Percentiles rank a stretch among this genome's conserved stretches.
These are phyloP conservation scores for Tetrax tetrax DNA, from an alignment of 2,113 vertebrate species.

Conservation along the genomic window DNA sequence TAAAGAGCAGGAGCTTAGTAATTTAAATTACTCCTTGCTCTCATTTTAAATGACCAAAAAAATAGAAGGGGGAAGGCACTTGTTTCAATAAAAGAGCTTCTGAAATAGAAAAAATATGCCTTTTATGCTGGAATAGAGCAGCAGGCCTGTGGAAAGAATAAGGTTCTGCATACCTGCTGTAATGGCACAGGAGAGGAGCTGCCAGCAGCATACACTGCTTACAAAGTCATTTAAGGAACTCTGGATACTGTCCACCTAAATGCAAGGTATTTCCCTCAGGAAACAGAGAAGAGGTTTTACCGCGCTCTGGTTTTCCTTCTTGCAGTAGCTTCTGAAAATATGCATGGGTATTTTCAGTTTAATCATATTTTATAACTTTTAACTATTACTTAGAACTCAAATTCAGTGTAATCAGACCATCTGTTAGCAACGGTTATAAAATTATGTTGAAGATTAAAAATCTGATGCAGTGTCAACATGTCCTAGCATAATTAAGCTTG, in stretches of 20 bases:
- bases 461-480: conserved; percentile 36
- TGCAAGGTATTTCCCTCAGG: neutral
- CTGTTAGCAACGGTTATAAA: conserved; percentile 58
- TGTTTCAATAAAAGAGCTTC: conserved; percentile 13
- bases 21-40: conserved; percentile 28
- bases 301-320: neutral
- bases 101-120: neutral
- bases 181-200: neutral
- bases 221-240: neutral
- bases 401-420: conserved; percentile 60
- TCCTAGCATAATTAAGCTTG: conserved; percentile 47
- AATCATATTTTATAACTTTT: conserved; percentile 43
- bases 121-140: neutral
- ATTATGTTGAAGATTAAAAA: conserved; percentile 54
- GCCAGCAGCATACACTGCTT: neutral
- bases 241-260: neutral
- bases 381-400: conserved; percentile 51
- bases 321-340: neutral
- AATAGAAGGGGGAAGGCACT: neutral
- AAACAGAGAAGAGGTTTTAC: neutral
- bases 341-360: conserved; percentile 24
- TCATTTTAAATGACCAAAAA: neutral
- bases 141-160: neutral
- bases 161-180: neutral
- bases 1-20: neutral